These are phyloP conservation scores for Phalanger gymnotis DNA, from an alignment of 2,797 vertebrate species.

Conservation along the genomic window DNA sequence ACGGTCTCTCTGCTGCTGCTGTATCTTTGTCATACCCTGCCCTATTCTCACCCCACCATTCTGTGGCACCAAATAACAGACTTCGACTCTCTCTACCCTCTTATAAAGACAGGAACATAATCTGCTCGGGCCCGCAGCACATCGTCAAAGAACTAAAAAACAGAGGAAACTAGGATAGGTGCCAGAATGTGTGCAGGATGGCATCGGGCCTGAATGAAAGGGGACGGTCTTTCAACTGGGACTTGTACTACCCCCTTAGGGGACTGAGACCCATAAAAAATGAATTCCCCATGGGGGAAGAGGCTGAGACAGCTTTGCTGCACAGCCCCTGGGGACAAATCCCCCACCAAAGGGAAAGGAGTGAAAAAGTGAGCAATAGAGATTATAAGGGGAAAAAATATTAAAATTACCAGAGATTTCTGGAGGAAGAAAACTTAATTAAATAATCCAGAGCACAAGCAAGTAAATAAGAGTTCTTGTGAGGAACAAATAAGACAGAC, in stretches of 20 bases:
- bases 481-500: not conserved
- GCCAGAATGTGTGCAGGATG: not conserved
- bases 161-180: not conserved
- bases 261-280: not conserved
- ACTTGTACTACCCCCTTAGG: not conserved
- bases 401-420: not conserved
- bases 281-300: not conserved
- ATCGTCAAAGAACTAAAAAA: not conserved
- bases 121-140: not conserved
- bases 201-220: not conserved
- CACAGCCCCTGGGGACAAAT: not conserved
- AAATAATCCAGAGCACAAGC: not conserved
- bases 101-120: not conserved
- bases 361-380: not conserved
- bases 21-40: not conserved
- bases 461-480: not conserved
- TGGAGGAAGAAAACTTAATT: not conserved
- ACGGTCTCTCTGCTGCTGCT: not conserved
- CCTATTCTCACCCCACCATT: not conserved
- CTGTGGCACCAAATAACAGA: not conserved
- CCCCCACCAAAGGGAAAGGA: not conserved
- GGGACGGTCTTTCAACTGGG: not conserved
- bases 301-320: not conserved
- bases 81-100: not conserved
- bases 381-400: not conserved